These are phyloP conservation scores for Gadopsis marmoratus DNA, from an alignment of 2,797 vertebrate genomes.

Conservation along the genomic window DNA sequence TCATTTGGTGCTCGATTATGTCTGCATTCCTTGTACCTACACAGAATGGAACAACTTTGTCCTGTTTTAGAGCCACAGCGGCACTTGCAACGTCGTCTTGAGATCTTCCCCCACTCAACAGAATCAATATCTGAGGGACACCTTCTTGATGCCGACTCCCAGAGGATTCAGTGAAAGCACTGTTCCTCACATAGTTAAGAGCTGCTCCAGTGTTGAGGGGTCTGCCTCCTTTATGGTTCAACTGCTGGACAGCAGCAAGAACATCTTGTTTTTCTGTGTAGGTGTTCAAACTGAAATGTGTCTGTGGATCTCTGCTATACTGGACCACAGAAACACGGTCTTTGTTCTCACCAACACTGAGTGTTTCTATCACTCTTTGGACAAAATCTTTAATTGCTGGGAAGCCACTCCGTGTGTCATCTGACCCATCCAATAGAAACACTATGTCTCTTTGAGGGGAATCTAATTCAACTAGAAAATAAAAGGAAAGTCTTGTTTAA, in stretches of 20 bases:
- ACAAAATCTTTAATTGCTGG: slow-evolving; percentile 86
- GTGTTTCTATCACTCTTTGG: slow-evolving; percentile 83
- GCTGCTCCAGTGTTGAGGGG: slow-evolving; percentile 86
- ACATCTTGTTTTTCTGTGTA: slow-evolving; percentile 88
- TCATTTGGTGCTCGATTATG: slow-evolving; percentile 83
- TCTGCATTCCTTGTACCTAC: slow-evolving; percentile 81
- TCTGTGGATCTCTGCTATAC: slow-evolving; percentile 87
- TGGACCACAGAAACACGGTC: slow-evolving; percentile 91
- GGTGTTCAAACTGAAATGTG: slow-evolving; percentile 89
- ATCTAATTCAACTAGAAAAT: slow-evolving; percentile 81
- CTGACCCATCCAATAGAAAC: slow-evolving; percentile 85
- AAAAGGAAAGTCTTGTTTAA: slow-evolving; percentile 60
- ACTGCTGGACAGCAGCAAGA: slow-evolving; percentile 78
- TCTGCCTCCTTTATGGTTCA: slow-evolving; percentile 87
- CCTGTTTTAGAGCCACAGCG: slow-evolving; percentile 71
- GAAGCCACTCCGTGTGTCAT: slow-evolving; percentile 77
- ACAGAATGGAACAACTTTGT: slow-evolving; percentile 75
- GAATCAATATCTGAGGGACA: slow-evolving; percentile 82
- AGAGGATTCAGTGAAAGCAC: slow-evolving; percentile 68
- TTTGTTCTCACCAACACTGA: slow-evolving; percentile 88
- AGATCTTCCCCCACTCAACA: slow-evolving; percentile 81
- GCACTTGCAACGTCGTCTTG: slow-evolving; percentile 76
- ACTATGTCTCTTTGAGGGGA: slow-evolving; percentile 82
- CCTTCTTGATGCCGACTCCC: slow-evolving; percentile 81
- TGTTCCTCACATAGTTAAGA: slow-evolving; percentile 87